Percentiles rank a stretch among this genome's conserved stretches.
Conservation (phyloP, 1,140 invertebrate genomes). For the Bombus huntii region DNA sequence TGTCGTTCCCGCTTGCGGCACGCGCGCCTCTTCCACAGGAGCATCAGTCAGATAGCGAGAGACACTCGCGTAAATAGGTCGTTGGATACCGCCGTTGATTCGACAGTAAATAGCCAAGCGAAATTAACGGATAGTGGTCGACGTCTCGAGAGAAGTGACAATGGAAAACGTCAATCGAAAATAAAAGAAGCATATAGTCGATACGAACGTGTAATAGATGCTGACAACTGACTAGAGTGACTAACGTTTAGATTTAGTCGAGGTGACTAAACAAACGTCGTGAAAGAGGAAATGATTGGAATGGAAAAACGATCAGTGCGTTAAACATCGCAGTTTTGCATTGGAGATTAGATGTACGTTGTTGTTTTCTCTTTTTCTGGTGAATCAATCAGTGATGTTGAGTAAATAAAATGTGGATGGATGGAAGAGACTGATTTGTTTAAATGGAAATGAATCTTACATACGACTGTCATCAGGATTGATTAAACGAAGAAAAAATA, state of each 20-base stretch:
- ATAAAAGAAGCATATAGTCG: not conserved
- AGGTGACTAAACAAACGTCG: not conserved
- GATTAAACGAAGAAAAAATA: not conserved
- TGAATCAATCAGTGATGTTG: not conserved
- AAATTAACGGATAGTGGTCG: not conserved
- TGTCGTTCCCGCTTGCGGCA: slow-evolving; percentile 66
- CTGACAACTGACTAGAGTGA: not conserved
- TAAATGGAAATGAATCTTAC: not conserved
- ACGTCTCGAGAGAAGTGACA: not conserved
- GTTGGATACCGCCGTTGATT: slow-evolving; percentile 15
- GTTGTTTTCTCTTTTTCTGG: not conserved
- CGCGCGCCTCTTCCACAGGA: slow-evolving; percentile 52
- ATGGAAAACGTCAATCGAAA: not conserved
- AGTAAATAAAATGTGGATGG: not conserved
- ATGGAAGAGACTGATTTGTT: not conserved
- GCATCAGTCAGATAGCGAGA: slow-evolving; percentile 35
- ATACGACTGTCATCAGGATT: not conserved
- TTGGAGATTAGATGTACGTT: not conserved
- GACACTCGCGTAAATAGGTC: slow-evolving; percentile 61
- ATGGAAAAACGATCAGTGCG: not conserved
- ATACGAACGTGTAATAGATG: not conserved
- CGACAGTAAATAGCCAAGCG: not conserved
- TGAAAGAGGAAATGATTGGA: not conserved
- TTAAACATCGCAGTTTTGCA: not conserved
- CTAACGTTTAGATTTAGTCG: not conserved